These are phyloP conservation scores for Fukomys damarensis DNA, from an alignment of 2,113 vertebrate genomes.

Conservation along the genomic window DNA sequence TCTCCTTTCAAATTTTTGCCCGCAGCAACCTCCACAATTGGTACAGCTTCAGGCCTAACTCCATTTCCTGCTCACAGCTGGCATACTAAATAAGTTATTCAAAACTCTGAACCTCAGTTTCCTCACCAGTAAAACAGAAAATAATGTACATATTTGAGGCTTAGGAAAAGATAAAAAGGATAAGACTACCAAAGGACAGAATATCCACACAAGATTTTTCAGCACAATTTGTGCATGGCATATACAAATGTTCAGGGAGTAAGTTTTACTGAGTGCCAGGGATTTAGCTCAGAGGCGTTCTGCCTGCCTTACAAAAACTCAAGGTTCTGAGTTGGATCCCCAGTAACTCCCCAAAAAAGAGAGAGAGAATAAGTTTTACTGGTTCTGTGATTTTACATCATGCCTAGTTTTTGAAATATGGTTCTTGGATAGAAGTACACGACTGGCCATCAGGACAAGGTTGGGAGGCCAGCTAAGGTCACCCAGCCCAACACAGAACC, in stretches of 20 bases:
- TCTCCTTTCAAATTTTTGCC: constrained; percentile 22
- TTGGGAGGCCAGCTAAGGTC: background rate
- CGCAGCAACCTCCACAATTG: constrained; percentile 2
- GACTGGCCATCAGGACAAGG: background rate
- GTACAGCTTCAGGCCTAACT: background rate
- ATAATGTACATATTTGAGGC: constrained; percentile 30
- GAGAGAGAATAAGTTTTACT: background rate
- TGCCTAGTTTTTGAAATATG: constrained; percentile 1
- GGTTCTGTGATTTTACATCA: constrained; percentile 41
- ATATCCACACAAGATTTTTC: background rate
- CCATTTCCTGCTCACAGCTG: background rate
- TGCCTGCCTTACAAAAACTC: too few relatives aligned
- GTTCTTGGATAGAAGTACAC: constrained; percentile 25
- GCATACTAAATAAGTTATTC: background rate
- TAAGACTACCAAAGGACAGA: constrained; percentile 3
- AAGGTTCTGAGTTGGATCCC: too few relatives aligned
- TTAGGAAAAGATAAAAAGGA: constrained; percentile 31
- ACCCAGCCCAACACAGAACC: background rate
- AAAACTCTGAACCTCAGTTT: constrained; percentile 43
- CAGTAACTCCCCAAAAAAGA: too few relatives aligned
- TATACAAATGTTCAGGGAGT: constrained; percentile 34
- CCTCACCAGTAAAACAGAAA: constrained; percentile 23
- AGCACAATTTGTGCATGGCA: constrained; percentile 12
- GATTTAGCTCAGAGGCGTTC: too few relatives aligned
- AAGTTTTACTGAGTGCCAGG: background rate